Evolutionary conservation across 2,113 vertebrate genomes (phyloP), one percentile per base, ranked within the genome.

Genomic region (Ophiodon elongatus): DNA sequence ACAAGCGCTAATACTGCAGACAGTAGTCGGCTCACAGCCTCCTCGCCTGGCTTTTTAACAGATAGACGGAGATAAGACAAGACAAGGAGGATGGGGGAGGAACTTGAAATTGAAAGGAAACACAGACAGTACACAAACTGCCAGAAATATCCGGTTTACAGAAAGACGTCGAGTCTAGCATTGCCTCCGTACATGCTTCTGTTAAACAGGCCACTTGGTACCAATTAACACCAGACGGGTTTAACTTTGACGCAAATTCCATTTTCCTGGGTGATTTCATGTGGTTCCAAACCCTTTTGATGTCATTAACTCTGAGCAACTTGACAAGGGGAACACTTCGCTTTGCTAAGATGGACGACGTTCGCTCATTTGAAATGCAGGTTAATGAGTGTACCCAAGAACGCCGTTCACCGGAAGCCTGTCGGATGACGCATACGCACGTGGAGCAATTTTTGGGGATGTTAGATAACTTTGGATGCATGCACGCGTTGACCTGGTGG

Each of bases 11-110:
- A 92, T 89, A 65, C 66, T 68, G 83, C 84, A 85, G 79, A 85
- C 85, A 62, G 83, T 27, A 89, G 79, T 92, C 85, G 0, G 57
- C 89, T 92, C 92, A 92, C 90, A 92, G 31, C 68, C 76, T 66
- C 50, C 35, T 80, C 73, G 68, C 13, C 5, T 70, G 66, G 62
- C 83, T 72, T 70, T 45, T 73, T 41, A 37, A 52, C 59, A 79
- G 69, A 68, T 23, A 8, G 25, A 66, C 23, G 10, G 54, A 65
- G 57, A 71, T 35, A 73, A 74, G 72, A 69, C 56, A 77, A 74
- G 72, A 83, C 35, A 17, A 57, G 59, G 21, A 64, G 68, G 41
- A 63, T 52, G 29, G 52, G 57, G 37, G 33, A 19, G 65, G 31
- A 25, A 52, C 54, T 45, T 54, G n/a, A 67, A 39, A 45, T 2